Base-by-base conservation (phyloP, 1,140 invertebrate genomes). In the Pseudomyrmex pallidus region DNA sequence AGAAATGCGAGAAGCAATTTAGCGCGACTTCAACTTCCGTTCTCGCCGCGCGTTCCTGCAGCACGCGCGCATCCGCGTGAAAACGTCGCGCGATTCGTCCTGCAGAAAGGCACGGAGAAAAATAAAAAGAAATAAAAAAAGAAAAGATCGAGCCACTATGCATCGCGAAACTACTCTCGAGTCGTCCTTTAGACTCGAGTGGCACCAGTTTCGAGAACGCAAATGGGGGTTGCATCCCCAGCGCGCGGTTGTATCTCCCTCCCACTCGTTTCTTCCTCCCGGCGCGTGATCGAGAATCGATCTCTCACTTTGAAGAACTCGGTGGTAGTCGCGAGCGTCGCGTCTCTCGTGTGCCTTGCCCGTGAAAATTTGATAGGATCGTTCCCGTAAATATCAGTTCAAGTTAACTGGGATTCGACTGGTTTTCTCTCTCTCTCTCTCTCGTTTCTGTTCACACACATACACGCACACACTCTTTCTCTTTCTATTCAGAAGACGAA, bases 161-260 rank as follows among this genome's bases (percentile, higher is more conserved):
- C 76, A 80, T 80, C 76, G 66, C 76, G 76, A 72, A 80, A 59
- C 76, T 80, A 59, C 64, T 70, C 76, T 70, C 76, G 35, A 35
- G 35, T 35, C 35, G 66, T 46, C 44, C 59, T 22, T 70, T 22
- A 20, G 52, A 20, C 52, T 59, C 54, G 54, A 50, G 20, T 68
- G 63, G 46, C 64, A 70, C 44, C 46, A 68, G 20, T 62, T 44
- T 78, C 76, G 54, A 59, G 54, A 56, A 35, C 50, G 74, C 74
- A 67, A 67, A 77, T 68, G 66, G 35, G 66, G 35, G 20, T 50
- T 59, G 15, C 22, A 13, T 56, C 54, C 52, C 25, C 5, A 35
- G 54, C 61, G 25, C 35, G 35, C 35, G 5, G 5, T 35, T 35
- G 35, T 50, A 72, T 70, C 64, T 68, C 44, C 15, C 64, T 68